phyloP scores from a whole-genome alignment of 2,888 invertebrate genomes.

The Luffia ferchaultella region DNA sequence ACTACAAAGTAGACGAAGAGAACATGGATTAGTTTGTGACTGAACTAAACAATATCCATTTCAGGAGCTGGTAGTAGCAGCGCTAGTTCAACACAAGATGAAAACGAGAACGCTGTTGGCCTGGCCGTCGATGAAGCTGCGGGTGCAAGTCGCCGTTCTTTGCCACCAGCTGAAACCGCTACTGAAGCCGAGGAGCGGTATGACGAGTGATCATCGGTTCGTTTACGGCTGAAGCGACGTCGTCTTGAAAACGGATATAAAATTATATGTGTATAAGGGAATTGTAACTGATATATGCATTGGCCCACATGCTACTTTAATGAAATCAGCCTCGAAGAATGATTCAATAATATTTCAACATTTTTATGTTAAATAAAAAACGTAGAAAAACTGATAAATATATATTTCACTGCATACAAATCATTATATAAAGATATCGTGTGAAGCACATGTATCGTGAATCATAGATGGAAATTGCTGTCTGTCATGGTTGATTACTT shows the following conservation, averaged over 20 bases:
- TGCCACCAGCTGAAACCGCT: constrained; percentile 54
- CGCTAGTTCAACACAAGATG: neutral
- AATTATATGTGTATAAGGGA: neutral
- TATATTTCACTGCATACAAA: too few relatives aligned
- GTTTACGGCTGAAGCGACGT: neutral
- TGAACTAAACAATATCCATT: too few relatives aligned
- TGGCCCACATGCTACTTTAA: neutral
- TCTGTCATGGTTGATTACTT: too few relatives aligned
- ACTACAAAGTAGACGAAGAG: too few relatives aligned
- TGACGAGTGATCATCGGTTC: constrained; percentile 17
- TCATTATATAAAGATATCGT: too few relatives aligned
- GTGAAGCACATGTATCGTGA: too few relatives aligned
- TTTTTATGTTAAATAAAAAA: too few relatives aligned
- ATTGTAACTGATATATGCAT: too few relatives aligned
- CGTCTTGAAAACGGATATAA: neutral
- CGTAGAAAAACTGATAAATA: too few relatives aligned
- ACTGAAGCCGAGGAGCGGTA: constrained; percentile 54
- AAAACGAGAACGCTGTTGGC: neutral
- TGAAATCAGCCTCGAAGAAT: neutral
- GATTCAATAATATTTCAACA: too few relatives aligned
- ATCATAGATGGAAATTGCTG: too few relatives aligned
- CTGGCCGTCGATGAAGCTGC: neutral
- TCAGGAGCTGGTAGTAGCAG: neutral
- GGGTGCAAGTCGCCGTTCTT: constrained; percentile 10
- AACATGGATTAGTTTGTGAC: too few relatives aligned